A percentile compares a stretch with the other conserved stretches of the same genome.
These are phyloP conservation scores for Eupithecia centaureata DNA, from an alignment of 2,888 invertebrate genomes.

Conservation along the genomic window DNA sequence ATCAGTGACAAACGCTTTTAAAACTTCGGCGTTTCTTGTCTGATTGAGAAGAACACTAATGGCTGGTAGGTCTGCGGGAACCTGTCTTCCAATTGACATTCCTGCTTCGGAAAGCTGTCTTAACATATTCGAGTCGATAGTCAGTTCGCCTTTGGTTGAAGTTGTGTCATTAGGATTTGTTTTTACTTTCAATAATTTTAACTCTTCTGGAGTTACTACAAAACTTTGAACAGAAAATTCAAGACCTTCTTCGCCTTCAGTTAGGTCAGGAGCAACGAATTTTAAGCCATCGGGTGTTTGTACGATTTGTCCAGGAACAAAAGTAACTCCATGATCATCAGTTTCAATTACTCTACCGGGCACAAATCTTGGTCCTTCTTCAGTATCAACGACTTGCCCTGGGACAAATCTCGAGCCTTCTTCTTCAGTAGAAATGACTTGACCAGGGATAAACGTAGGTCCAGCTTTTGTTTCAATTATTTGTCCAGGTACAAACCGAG, in stretches of 20 bases:
- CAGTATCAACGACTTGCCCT: conserved; percentile 89
- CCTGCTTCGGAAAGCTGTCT: conserved; percentile 87
- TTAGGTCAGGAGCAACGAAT: conserved; percentile 88
- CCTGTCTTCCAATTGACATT: conserved; percentile 87
- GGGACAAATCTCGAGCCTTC: conserved; percentile 85
- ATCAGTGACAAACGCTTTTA: conserved; percentile 78
- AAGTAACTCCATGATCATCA: conserved; percentile 87
- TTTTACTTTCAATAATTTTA: conserved; percentile 78
- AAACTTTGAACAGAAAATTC: conserved; percentile 90
- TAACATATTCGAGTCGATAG: conserved; percentile 86
- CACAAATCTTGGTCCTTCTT: conserved; percentile 88
- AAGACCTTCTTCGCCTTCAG: conserved; percentile 86
- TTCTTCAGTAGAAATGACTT: conserved; percentile 87
- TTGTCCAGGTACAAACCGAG: conserved; percentile 91
- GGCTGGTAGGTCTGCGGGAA: conserved; percentile 84
- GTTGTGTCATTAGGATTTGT: conserved; percentile 80
- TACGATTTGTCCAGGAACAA: conserved; percentile 91
- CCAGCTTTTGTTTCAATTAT: conserved; percentile 90
- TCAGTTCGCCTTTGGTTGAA: conserved; percentile 83
- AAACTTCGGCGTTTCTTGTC: conserved; percentile 76
- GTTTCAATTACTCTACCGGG: conserved; percentile 89
- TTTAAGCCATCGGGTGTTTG: conserved; percentile 88
- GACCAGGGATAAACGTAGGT: conserved; percentile 90
- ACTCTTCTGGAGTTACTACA: conserved; percentile 80
- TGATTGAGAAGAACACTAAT: conserved; percentile 84